Conservation (phyloP, 2,113 vertebrate species). For the Cervus canadensis region DNA sequence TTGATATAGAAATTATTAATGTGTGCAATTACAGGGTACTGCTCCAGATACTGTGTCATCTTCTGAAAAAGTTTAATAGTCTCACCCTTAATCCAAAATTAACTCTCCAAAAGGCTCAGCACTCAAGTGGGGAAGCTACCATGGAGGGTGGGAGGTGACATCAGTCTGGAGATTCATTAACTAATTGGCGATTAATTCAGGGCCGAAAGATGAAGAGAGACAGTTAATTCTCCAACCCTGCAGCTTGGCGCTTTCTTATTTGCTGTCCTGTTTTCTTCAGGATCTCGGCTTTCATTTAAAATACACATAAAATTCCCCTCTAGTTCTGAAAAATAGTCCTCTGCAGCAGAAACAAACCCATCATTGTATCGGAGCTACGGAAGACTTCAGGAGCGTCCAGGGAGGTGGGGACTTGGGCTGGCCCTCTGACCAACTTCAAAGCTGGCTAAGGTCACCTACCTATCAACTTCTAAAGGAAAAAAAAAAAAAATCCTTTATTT, state of each 20-base stretch:
- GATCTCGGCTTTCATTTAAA: slow-evolving; percentile 51
- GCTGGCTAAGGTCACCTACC: slow-evolving; percentile 24
- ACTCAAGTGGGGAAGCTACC: background rate
- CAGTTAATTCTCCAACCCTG: background rate
- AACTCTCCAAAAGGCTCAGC: slow-evolving; percentile 25
- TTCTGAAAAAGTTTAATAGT: slow-evolving; percentile 1
- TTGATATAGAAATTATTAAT: background rate
- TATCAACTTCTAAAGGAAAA: slow-evolving; percentile 6
- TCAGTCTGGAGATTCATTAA: background rate
- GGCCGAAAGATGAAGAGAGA: background rate
- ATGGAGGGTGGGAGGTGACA: background rate
- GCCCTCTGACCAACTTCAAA: slow-evolving; percentile 30
- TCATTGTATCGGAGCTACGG: slow-evolving; percentile 3
- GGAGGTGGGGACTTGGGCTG: background rate
- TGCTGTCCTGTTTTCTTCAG: background rate
- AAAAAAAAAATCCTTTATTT: background rate
- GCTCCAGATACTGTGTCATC: background rate
- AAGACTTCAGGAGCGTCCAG: background rate
- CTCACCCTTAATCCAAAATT: slow-evolving; percentile 20
- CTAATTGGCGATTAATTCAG: background rate
- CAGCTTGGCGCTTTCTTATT: background rate
- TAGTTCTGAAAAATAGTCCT: slow-evolving; percentile 15
- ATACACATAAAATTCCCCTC: slow-evolving; percentile 13
- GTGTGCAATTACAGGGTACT: background rate
- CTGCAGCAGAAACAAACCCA: slow-evolving; percentile 43